Conservation (phyloP, 2,797 vertebrate species). For the Bovichtus variegatus region DNA sequence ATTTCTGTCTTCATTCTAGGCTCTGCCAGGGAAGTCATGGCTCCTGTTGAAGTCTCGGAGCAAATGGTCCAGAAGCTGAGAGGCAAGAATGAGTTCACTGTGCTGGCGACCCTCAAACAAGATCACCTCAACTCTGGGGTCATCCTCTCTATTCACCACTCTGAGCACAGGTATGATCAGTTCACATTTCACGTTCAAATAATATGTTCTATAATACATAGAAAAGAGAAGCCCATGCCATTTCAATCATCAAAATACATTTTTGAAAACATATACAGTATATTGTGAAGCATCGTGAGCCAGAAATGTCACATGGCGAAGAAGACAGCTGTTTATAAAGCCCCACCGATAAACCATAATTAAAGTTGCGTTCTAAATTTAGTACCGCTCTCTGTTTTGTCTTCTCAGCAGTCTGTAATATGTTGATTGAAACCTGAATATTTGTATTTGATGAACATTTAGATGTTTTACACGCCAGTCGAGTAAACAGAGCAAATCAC, state of each 20-base stretch:
- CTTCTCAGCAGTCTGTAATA: constrained; percentile 29
- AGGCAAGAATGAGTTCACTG: constrained; percentile 95
- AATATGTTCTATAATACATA: background rate
- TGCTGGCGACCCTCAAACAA: constrained; percentile 94
- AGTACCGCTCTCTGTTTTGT: constrained; percentile 13
- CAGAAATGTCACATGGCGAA: background rate
- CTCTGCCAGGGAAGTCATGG: constrained; percentile 92
- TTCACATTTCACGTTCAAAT: background rate
- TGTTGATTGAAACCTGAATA: constrained; percentile 42
- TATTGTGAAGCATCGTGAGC: background rate
- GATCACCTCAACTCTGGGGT: constrained; percentile 95
- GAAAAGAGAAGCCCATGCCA: background rate
- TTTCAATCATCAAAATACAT: background rate
- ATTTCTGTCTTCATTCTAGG: constrained; percentile 79
- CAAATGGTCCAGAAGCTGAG: constrained; percentile 93
- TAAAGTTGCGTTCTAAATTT: constrained; percentile 39
- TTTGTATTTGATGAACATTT: constrained; percentile 61
- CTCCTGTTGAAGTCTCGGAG: constrained; percentile 88
- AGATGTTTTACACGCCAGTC: constrained; percentile 54
- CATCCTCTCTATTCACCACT: constrained; percentile 94
- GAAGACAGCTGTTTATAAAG: constrained; percentile 16
- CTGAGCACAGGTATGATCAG: constrained; percentile 91
- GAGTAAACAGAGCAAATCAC: constrained; percentile 67
- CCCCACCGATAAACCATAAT: constrained; percentile 16
- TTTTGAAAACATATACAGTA: background rate